Evolutionary conservation across 2,888 invertebrate species (phyloP).

Genomic region (Melieria crassipennis): DNA sequence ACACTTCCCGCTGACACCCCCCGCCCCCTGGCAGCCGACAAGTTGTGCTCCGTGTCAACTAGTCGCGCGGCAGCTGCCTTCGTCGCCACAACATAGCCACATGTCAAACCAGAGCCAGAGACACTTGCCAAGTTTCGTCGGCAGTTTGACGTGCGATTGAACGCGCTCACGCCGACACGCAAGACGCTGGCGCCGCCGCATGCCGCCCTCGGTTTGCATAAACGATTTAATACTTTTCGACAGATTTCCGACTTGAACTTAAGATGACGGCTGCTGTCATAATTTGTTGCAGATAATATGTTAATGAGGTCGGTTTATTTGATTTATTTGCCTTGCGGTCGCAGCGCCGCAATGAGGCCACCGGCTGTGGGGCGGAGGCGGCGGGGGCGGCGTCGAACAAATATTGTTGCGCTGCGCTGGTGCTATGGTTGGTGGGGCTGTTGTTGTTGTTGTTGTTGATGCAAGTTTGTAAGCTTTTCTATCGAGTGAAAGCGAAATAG

Average conservation of each 20-base stretch:
- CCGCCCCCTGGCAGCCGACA: too few species aligned
- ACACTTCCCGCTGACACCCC: too few species aligned
- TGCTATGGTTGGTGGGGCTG: too few species aligned
- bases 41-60: too few species aligned
- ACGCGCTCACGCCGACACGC: neutral
- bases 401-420: too few species aligned
- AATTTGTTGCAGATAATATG: conserved; percentile 37
- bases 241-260: conserved; percentile 30
- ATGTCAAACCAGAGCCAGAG: neutral
- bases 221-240: conserved; percentile 37
- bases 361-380: neutral
- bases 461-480: too few species aligned
- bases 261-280: conserved; percentile 36
- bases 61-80: too few species aligned
- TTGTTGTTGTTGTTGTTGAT: too few species aligned
- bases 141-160: conserved; percentile 22
- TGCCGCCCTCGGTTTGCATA: conserved; percentile 23
- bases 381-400: conserved; percentile 12
- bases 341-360: neutral
- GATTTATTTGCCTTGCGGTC: conserved; percentile 24
- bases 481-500: too few species aligned
- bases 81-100: too few species aligned
- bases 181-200: neutral
- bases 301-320: conserved; percentile 35
- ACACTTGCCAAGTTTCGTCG: neutral